These are phyloP conservation scores for Melanostoma mellinum DNA, from an alignment of 2,888 invertebrate genomes.

Conservation along the genomic window DNA sequence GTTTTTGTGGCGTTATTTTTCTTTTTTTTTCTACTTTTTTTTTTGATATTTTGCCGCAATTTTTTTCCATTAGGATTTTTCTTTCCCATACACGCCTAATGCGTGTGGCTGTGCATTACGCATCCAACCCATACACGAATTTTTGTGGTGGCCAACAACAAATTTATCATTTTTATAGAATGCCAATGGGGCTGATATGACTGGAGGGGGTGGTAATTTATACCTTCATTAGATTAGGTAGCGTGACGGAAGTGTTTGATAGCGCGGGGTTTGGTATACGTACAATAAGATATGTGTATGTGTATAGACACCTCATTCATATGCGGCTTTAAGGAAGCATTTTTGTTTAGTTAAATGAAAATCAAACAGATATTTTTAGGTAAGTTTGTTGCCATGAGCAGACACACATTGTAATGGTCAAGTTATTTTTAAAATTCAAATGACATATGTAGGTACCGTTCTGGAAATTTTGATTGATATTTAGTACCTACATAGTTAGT, in stretches of 20 bases:
- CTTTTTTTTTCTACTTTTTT: conserved; percentile 42
- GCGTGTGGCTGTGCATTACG: conserved; percentile 58
- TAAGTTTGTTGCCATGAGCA: too few relatives aligned
- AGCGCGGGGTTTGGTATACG: conserved; percentile 42
- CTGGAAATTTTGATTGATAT: too few relatives aligned
- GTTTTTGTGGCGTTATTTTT: conserved; percentile 28
- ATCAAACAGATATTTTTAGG: too few relatives aligned
- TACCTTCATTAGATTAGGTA: conserved; percentile 71
- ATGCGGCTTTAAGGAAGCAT: too few relatives aligned
- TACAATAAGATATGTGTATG: too few relatives aligned
- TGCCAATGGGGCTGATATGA: conserved; percentile 58
- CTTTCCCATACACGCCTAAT: conserved; percentile 34
- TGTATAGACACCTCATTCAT: too few relatives aligned
- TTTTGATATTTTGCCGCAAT: conserved; percentile 55
- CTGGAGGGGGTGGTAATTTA: conserved; percentile 64
- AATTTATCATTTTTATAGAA: conserved; percentile 69
- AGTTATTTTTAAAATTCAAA: too few relatives aligned
- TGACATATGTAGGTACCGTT: too few relatives aligned
- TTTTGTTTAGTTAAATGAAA: too few relatives aligned
- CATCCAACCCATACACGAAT: conserved; percentile 50
- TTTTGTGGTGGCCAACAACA: conserved; percentile 49
- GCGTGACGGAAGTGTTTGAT: conserved; percentile 70
- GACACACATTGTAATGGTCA: too few relatives aligned
- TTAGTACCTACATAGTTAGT: too few relatives aligned
- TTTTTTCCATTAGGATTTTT: conserved; percentile 46